These are phyloP conservation scores for Anguilla pacifica DNA, from an alignment of 2,797 vertebrate species.

Conservation along the genomic window DNA sequence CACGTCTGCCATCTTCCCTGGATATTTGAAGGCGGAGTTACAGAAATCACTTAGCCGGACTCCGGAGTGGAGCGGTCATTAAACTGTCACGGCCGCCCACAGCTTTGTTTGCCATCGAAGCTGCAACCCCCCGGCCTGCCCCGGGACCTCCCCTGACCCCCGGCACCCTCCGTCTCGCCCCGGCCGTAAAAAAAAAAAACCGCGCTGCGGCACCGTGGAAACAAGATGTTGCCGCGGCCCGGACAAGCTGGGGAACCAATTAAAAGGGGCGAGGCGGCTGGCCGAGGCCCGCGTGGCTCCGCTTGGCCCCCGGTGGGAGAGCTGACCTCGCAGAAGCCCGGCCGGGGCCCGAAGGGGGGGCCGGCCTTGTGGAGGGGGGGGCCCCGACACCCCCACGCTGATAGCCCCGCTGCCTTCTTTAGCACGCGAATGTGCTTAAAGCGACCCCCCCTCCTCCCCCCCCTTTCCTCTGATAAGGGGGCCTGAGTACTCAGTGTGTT, in stretches of 20 bases:
- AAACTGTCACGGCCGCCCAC: not conserved
- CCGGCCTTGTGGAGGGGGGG: not conserved
- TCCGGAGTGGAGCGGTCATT: not conserved
- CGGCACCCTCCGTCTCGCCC: conserved; percentile 49
- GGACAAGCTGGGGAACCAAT: conserved; percentile 59
- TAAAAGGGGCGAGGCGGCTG: conserved; percentile 39
- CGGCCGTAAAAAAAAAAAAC: conserved; percentile 54
- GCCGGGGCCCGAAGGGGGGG: not conserved
- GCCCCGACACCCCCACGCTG: not conserved
- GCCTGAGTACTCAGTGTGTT: conserved; percentile 17
- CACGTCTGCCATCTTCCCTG: not conserved
- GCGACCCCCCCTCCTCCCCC: not conserved
- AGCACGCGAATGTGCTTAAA: not conserved
- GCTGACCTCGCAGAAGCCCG: not conserved
- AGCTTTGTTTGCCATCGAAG: conserved; percentile 18
- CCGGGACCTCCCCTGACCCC: conserved; percentile 50
- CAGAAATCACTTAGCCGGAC: not conserved
- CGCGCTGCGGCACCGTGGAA: conserved; percentile 55
- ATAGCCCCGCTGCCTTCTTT: not conserved
- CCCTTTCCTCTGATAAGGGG: not conserved
- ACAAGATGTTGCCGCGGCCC: conserved; percentile 55
- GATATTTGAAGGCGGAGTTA: not conserved
- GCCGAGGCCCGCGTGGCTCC: not conserved
- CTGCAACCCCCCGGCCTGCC: conserved; percentile 42
- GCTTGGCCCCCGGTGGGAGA: not conserved